Percentiles rank a stretch among this genome's conserved stretches.
phyloP scores from a whole-genome alignment of 2,888 invertebrate genomes.

The Baronia brevicornis region DNA sequence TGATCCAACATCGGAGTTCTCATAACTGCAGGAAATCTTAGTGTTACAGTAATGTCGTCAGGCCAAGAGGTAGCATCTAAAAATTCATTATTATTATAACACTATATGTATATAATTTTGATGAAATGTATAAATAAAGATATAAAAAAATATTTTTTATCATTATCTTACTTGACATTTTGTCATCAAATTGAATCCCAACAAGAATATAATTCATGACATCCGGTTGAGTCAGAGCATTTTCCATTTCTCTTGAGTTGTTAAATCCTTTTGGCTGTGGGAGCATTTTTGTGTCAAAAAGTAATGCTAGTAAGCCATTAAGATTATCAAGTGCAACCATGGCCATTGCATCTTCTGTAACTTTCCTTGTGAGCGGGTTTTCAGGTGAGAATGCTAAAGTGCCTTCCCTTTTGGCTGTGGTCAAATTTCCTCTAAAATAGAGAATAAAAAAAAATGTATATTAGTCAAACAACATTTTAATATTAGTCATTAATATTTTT shows the following conservation, averaged over 20 bases:
- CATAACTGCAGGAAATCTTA: slow-evolving; percentile 81
- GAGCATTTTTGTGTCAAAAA: slow-evolving; percentile 50
- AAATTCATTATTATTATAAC: slow-evolving; percentile 20
- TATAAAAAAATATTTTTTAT: slow-evolving; percentile 6
- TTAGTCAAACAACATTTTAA: background rate
- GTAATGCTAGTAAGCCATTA: slow-evolving; percentile 43
- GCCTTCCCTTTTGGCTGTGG: slow-evolving; percentile 47
- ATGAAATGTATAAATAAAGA: background rate
- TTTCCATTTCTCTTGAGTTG: slow-evolving; percentile 49
- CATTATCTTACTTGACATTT: slow-evolving; percentile 54
- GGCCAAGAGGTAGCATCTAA: slow-evolving; percentile 63
- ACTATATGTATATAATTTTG: background rate
- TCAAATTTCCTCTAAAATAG: slow-evolving; percentile 49
- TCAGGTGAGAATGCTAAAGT: slow-evolving; percentile 67
- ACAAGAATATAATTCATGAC: slow-evolving; percentile 60
- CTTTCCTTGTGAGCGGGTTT: slow-evolving; percentile 50
- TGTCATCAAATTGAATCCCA: slow-evolving; percentile 63
- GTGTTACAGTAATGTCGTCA: slow-evolving; percentile 64
- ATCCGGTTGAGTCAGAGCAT: slow-evolving; percentile 53
- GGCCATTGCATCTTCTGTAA: slow-evolving; percentile 52
- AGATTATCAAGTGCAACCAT: slow-evolving; percentile 59
- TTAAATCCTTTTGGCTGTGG: slow-evolving; percentile 59
- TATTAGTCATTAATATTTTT: background rate
- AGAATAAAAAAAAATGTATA: background rate
- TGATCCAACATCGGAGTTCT: slow-evolving; percentile 64